Conservation (phyloP, 2,888 invertebrate genomes). For the Carcina quercana region DNA sequence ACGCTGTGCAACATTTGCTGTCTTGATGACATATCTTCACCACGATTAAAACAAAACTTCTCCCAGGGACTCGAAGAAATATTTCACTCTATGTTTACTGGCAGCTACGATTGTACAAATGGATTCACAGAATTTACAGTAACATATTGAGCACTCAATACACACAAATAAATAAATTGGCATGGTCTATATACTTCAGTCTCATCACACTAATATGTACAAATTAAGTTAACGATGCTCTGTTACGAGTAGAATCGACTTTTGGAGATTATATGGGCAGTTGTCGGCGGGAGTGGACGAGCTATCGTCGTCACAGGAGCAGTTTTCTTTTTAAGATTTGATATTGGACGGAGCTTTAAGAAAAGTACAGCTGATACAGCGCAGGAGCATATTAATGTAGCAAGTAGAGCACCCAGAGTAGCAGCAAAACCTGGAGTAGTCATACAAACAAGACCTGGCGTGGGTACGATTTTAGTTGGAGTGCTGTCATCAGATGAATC, state of each 20-base stretch:
- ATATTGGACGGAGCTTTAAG: constrained; percentile 84
- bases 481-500: constrained; percentile 83
- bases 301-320: constrained; percentile 62
- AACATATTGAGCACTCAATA: constrained; percentile 47
- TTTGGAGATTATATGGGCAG: constrained; percentile 68
- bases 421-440: constrained; percentile 95
- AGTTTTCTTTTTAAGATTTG: constrained; percentile 71
- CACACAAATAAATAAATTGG: constrained; percentile 54
- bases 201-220: constrained; percentile 73
- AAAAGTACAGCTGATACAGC: constrained; percentile 90
- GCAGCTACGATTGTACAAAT: too few species aligned
- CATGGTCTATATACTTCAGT: constrained; percentile 66
- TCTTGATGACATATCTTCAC: too few species aligned
- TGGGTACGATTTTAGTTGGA: constrained; percentile 73
- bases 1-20: too few species aligned
- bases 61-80: too few species aligned
- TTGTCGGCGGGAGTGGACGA: constrained; percentile 56
- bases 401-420: constrained; percentile 87
- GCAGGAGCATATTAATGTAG: constrained; percentile 88
- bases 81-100: too few species aligned
- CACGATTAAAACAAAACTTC: too few species aligned
- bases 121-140: constrained; percentile 7
- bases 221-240: constrained; percentile 53
- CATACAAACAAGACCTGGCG: constrained; percentile 92
- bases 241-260: constrained; percentile 81